Percentiles rank a stretch among this genome's conserved stretches.
phyloP scores from a whole-genome alignment of 2,797 vertebrate species.

The Hippoglossus hippoglossus region DNA sequence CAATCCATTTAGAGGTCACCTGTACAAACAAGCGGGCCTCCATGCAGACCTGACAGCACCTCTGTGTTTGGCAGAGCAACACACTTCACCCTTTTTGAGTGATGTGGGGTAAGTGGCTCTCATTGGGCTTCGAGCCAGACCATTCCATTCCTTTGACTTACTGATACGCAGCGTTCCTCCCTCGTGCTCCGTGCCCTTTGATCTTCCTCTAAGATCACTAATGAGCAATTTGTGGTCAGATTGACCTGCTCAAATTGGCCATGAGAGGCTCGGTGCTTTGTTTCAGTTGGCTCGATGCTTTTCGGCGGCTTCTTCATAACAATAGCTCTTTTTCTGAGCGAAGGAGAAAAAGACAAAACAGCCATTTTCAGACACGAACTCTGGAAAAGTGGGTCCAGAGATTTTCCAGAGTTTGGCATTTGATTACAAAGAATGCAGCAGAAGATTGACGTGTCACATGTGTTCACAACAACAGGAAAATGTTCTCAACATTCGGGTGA shows the following conservation, averaged over 20 bases:
- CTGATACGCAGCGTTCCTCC: conserved; percentile 58
- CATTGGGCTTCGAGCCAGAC: conserved; percentile 59
- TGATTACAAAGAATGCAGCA: neutral
- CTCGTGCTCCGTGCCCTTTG: conserved; percentile 62
- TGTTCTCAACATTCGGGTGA: no score
- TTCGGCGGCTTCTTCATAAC: conserved; percentile 2
- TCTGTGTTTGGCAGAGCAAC: conserved; percentile 43
- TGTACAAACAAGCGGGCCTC: conserved; percentile 46
- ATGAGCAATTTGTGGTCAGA: conserved; percentile 75
- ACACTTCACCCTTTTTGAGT: conserved; percentile 49
- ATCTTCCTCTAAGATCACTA: conserved; percentile 72
- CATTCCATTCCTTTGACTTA: conserved; percentile 72
- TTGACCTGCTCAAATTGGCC: conserved; percentile 74
- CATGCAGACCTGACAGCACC: conserved; percentile 36
- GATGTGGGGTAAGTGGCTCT: conserved; percentile 63
- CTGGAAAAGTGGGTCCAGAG: no score
- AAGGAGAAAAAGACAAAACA: no score
- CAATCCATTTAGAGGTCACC: conserved; percentile 41
- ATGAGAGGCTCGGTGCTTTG: conserved; percentile 43
- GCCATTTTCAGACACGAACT: no score
- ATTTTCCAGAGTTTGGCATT: no score
- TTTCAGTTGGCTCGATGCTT: conserved; percentile 40
- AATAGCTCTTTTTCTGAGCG: neutral
- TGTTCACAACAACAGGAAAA: no score
- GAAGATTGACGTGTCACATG: neutral